Conservation (phyloP, 2,113 vertebrate genomes). For the Chionis minor region DNA sequence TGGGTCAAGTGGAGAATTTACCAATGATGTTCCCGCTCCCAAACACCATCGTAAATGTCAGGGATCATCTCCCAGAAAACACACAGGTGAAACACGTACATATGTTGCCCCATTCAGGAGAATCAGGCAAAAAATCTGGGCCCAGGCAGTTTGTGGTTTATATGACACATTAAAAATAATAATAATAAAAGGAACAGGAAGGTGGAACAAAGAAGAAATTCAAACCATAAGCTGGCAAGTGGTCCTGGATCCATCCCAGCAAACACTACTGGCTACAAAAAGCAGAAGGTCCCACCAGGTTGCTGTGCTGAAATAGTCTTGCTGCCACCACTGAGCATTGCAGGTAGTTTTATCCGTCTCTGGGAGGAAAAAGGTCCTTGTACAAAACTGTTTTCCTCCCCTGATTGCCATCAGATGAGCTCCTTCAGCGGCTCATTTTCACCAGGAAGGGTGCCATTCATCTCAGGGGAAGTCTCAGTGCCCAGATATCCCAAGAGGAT, state of each 20-base stretch:
- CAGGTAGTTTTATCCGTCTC: background rate
- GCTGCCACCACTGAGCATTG: background rate
- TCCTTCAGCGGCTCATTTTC: constrained; percentile 50
- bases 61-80: background rate
- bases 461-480: constrained; percentile 69
- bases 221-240: constrained; percentile 51
- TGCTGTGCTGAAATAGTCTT: background rate
- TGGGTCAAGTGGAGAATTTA: background rate
- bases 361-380: background rate
- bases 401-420: constrained; percentile 35
- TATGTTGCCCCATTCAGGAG: background rate
- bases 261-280: constrained; percentile 37
- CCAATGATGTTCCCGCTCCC: background rate
- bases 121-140: background rate
- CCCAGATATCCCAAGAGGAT: constrained; percentile 93
- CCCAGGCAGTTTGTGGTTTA: background rate
- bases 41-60: background rate
- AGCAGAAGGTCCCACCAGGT: background rate
- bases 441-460: constrained; percentile 79
- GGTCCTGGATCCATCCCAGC: constrained; percentile 56
- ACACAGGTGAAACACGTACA: background rate
- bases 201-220: constrained; percentile 37
- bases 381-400: background rate
- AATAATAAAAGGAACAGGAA: background rate
- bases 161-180: constrained; percentile 25